Evolutionary conservation across 2,888 invertebrate genomes (phyloP).

Genomic region (Macaria notata): DNA sequence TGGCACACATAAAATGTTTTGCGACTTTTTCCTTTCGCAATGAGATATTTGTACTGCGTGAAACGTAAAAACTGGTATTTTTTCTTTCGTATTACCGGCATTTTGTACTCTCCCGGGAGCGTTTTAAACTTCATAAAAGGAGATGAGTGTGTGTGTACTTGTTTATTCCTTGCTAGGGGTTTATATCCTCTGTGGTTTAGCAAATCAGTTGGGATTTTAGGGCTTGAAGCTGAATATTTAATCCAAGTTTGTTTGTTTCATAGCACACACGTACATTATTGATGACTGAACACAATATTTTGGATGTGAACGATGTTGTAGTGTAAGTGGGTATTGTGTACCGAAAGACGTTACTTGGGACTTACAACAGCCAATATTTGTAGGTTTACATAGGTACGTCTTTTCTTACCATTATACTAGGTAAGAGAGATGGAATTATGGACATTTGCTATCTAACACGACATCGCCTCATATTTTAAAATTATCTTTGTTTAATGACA

Average conservation of each 20-base stretch:
- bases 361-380: too few species aligned
- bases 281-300: too few species aligned
- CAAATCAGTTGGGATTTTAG: neutral
- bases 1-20: slow-evolving; percentile 26
- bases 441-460: too few species aligned
- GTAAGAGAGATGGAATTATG: too few species aligned
- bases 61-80: slow-evolving; percentile 15
- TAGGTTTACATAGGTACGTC: too few species aligned
- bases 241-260: neutral
- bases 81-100: slow-evolving; percentile 15
- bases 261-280: neutral
- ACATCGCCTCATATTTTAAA: too few species aligned
- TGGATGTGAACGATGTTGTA: too few species aligned
- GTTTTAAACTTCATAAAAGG: slow-evolving; percentile 20
- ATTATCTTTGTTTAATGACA: too few species aligned
- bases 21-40: slow-evolving; percentile 22
- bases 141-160: slow-evolving; percentile 3
- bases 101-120: slow-evolving; percentile 10
- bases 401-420: too few species aligned
- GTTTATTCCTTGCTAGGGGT: slow-evolving; percentile 1
- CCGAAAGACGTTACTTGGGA: too few species aligned
- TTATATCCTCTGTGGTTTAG: slow-evolving; percentile 1
- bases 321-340: too few species aligned
- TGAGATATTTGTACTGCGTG: slow-evolving; percentile 18
- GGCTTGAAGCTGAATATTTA: neutral